Conservation (phyloP, 2,797 vertebrate species). For the Chelon labrosus region DNA sequence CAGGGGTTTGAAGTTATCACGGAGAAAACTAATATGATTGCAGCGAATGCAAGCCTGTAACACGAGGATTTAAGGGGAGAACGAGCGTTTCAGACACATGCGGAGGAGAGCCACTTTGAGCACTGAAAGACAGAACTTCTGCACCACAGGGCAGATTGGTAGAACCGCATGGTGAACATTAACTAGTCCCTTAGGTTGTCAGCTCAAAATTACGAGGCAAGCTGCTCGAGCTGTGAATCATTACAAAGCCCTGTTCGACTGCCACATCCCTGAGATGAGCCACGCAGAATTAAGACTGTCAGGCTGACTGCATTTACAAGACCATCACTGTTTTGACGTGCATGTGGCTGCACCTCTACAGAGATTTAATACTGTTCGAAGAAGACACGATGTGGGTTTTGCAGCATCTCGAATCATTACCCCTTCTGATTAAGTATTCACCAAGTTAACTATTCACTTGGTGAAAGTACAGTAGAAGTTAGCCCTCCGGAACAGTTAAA, state of each 20-base stretch:
- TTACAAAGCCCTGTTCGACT: conserved; percentile 21
- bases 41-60: neutral
- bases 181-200: conserved; percentile 42
- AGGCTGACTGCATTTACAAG: neutral
- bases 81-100: conserved; percentile 9
- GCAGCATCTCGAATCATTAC: conserved; percentile 34
- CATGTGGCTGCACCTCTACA: neutral
- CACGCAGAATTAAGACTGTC: neutral
- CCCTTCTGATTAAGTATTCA: conserved; percentile 40
- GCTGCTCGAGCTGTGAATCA: conserved; percentile 41
- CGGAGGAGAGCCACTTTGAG: conserved; percentile 21
- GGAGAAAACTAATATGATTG: conserved; percentile 18
- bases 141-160: neutral
- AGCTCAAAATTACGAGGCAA: conserved; percentile 21
- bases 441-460: conserved; percentile 50
- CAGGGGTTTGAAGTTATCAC: conserved; percentile 25
- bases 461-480: too few relatives aligned
- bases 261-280: conserved; percentile 7
- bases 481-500: too few relatives aligned
- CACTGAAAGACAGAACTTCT: conserved; percentile 9
- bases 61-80: conserved; percentile 14
- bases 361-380: too few relatives aligned
- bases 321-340: neutral
- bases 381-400: neutral
- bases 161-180: conserved; percentile 38